Evolutionary conservation across 2,113 vertebrate species (phyloP), one percentile per base, ranked within the genome.

Genomic region (Carettochelys insculpta): DNA sequence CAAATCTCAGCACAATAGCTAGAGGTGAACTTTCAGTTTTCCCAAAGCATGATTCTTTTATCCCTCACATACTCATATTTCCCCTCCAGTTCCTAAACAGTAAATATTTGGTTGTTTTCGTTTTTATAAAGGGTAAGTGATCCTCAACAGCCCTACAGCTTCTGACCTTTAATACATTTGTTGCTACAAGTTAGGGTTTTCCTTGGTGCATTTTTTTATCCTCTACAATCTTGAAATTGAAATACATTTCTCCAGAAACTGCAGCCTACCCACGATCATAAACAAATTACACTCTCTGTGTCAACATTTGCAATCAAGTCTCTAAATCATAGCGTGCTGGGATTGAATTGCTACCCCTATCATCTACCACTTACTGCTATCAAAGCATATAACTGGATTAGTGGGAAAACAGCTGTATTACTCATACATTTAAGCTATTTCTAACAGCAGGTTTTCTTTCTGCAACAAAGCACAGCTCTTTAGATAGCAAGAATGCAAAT

Each of bases 331-430:
- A 77, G 75, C 83, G 2, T 88, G 92, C 95, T 97, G 95, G 86
- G 95, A 91, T 86, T 87, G 95, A 97, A 97, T 95, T 95, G 93
- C 87, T 94, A 88, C 92, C 95, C 89, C 96, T 91, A 92, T 96
- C 93, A 96, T 96, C 95, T 88, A 80, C 96, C 16, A 90, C 92
- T 97, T 89, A 88, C 93, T 95, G 93, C 82, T 91, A 97, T 97
- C 96, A 98, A 97, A 98, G 96, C 93, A 81, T 61, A 14, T 97
- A 98, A 98, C 95, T 0, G 45, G 96, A 98, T 97, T 98, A 97
- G 91, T 90, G 88, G 88, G 94, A 41, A 96, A 97, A 97, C 95
- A 96, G 96, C 89, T 94, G 87, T 92, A 96, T 90, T 94, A 96
- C 45, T 80, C 92, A 93, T 81, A 54, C 51, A 88, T 93, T 96